Percentiles rank a stretch among this genome's conserved stretches.
phyloP scores from a whole-genome alignment of 2,888 invertebrate genomes.

The Seira musarum region DNA sequence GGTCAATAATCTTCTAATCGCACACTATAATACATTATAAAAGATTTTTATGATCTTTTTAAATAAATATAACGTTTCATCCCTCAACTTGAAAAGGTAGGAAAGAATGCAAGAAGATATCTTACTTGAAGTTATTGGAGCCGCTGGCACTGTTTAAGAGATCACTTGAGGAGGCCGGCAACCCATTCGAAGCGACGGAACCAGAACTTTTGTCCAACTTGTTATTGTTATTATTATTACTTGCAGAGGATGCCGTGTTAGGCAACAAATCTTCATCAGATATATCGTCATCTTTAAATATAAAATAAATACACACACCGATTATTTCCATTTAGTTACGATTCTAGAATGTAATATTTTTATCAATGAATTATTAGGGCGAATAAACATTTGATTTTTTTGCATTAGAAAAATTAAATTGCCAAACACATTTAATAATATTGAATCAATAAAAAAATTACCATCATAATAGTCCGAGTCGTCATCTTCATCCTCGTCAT shows the following conservation, averaged over 20 bases:
- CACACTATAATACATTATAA: too few relatives aligned
- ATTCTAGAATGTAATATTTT: too few relatives aligned
- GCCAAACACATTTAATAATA: too few relatives aligned
- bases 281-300: conserved; percentile 80
- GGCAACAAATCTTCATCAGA: conserved; percentile 75
- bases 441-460: too few relatives aligned
- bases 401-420: too few relatives aligned
- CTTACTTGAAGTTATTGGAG: conserved; percentile 65
- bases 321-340: too few relatives aligned
- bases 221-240: conserved; percentile 56
- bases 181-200: conserved; percentile 48
- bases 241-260: conserved; percentile 37
- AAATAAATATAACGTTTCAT: too few relatives aligned
- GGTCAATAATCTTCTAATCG: too few relatives aligned
- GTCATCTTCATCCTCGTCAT: conserved; percentile 79
- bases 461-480: conserved; percentile 83
- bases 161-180: conserved; percentile 51
- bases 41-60: too few relatives aligned
- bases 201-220: conserved; percentile 62
- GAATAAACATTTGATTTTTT: too few relatives aligned
- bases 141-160: conserved; percentile 46
- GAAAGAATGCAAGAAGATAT: not conserved
- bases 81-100: not conserved
- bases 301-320: too few relatives aligned
- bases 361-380: too few relatives aligned